Evolutionary conservation across 2,113 vertebrate species (phyloP).

Genomic region (Mustela nigripes): DNA sequence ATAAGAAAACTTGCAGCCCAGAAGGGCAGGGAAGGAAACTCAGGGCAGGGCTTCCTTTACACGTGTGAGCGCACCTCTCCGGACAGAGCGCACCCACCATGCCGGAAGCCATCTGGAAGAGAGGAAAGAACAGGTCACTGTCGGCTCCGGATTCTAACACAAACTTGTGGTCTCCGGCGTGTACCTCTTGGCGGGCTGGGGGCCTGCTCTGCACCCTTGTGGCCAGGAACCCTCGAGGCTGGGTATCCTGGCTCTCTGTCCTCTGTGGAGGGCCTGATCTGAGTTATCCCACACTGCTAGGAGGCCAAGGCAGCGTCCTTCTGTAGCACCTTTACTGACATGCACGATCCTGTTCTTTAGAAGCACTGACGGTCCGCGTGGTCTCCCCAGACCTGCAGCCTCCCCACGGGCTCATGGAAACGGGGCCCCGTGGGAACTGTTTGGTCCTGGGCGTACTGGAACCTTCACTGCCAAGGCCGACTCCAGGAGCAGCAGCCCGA

Average conservation of each 20-base stretch:
- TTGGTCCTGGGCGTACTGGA: background rate
- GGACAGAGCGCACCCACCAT: accelerated
- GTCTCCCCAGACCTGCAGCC: background rate
- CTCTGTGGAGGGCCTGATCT: accelerated
- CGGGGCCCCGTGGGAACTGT: background rate
- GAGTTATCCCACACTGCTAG: accelerated
- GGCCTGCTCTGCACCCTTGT: background rate
- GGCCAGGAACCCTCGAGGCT: background rate
- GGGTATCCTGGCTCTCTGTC: background rate
- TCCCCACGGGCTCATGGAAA: background rate
- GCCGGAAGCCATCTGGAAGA: background rate
- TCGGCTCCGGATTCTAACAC: background rate
- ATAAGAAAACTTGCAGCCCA: background rate
- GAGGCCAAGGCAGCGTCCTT: background rate
- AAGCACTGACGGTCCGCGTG: background rate
- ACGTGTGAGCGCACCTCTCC: accelerated
- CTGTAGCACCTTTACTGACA: background rate
- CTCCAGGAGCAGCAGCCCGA: background rate
- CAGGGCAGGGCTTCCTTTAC: background rate
- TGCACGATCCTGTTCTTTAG: background rate
- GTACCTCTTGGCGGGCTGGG: too few species aligned
- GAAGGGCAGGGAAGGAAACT: background rate
- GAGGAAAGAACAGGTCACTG: background rate
- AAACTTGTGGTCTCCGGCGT: background rate
- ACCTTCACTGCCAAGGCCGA: background rate